A percentile compares a stretch with the other conserved stretches of the same genome.
Evolutionary conservation across 2,888 invertebrate genomes (phyloP).

Genomic region (Halictus quadricinctus): DNA sequence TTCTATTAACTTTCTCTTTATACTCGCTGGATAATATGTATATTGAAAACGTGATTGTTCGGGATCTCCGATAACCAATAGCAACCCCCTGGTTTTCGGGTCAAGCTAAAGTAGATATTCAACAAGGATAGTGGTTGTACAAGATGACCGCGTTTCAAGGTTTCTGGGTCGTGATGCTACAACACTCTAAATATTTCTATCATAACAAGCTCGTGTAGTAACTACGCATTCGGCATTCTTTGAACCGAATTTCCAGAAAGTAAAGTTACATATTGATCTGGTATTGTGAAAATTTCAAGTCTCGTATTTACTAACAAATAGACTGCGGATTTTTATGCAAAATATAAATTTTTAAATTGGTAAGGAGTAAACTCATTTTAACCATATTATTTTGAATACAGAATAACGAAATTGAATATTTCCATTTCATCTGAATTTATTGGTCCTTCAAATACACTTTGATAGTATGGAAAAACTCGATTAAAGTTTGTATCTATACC

Average conservation of each 20-base stretch:
- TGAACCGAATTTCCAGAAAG: not conserved
- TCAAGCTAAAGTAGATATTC: slow-evolving; percentile 41
- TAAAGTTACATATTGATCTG: not conserved
- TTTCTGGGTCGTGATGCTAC: not conserved
- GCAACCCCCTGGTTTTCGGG: slow-evolving; percentile 27
- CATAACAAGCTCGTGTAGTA: not conserved
- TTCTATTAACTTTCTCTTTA: slow-evolving; percentile 40
- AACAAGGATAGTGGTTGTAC: not conserved
- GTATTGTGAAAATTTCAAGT: not conserved
- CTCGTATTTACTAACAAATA: no score
- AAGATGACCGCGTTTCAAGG: not conserved
- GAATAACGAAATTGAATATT: no score
- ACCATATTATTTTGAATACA: not conserved
- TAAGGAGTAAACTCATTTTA: not conserved
- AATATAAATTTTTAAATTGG: no score
- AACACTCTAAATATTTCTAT: not conserved
- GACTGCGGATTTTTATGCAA: no score
- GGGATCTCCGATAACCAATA: slow-evolving; percentile 59
- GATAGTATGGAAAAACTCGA: not conserved
- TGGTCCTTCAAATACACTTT: not conserved
- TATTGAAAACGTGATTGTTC: slow-evolving; percentile 35
- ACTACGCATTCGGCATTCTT: not conserved
- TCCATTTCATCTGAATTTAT: no score
- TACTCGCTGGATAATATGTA: slow-evolving; percentile 40
- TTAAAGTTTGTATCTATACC: not conserved